Evolutionary conservation across 2,797 vertebrate species (phyloP), one percentile per base, ranked within the genome.

Genomic region (Synanceia verrucosa): DNA sequence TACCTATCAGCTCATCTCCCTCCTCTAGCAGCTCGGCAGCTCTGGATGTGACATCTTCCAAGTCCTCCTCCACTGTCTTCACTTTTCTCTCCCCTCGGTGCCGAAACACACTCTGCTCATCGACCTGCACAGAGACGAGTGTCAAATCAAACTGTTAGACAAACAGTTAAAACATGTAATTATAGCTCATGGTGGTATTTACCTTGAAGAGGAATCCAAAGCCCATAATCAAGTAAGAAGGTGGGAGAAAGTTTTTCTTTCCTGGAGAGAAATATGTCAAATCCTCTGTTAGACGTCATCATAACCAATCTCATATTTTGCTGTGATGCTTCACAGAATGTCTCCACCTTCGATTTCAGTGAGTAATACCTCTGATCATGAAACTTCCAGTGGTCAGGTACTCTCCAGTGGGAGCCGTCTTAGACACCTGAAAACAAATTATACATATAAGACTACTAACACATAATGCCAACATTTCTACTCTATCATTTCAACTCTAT

Each of bases 131-230:
- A 2, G 81, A 78, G 47, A 0, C 23, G 39, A 56, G 36, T 5
- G 23, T 31, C n/a, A 9, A 68, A 43, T 7, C 11, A 2, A 10
- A 21, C 0, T 6, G 2, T 31, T 21, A 4, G 2, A 69, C 6
- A 31, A 23, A 47, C 1, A 19, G 1, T 4, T 18, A 0, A n/a
- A 48, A 31, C 19, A 19, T 19, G 26, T 11, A 10, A 21, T 47
- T 4, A 28, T 3, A 33, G 31, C 28, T 21, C 5, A 28, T 23
- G 9, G 6, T 3, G 34, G 1, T 9, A 9, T 41, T 65, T 92
- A 99, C 98, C 96, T 98, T 99, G 68, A 99, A 99, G 46, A 99
- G 94, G 92, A 99, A 99, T 77, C 97, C 96, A 61, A 99, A 99
- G 14, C 98, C 98, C 98, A 99, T 98, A 92, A 99, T 98, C 85